phyloP scores from a whole-genome alignment of 2,888 invertebrate species.

The Cistogaster globosa region DNA sequence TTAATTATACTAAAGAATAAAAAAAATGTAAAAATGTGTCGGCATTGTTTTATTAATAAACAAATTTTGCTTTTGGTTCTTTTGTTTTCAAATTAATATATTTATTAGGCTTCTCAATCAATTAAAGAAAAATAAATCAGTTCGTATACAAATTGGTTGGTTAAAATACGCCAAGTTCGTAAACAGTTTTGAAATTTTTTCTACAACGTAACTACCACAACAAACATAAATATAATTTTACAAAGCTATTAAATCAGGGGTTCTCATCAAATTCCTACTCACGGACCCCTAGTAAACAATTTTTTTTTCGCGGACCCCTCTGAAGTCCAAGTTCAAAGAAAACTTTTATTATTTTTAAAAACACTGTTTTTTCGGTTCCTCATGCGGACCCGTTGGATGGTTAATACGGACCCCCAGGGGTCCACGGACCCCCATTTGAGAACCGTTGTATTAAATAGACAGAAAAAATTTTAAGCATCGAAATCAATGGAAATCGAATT shows the following conservation, averaged over 20 bases:
- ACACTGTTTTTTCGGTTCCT: too few relatives aligned
- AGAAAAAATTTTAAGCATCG: constrained; percentile 37
- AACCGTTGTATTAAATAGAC: too few relatives aligned
- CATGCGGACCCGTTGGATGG: too few relatives aligned
- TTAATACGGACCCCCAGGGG: too few relatives aligned
- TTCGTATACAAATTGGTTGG: constrained; percentile 30
- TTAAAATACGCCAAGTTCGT: not conserved
- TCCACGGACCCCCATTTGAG: too few relatives aligned
- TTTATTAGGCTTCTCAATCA: constrained; percentile 42
- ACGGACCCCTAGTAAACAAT: too few relatives aligned
- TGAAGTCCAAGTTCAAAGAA: too few relatives aligned
- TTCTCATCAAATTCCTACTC: too few relatives aligned
- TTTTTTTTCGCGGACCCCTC: too few relatives aligned
- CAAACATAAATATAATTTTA: constrained; percentile 27
- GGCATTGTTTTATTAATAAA: constrained; percentile 58
- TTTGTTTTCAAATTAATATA: constrained; percentile 21
- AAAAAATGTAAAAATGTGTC: constrained; percentile 12
- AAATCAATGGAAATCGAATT: constrained; percentile 18
- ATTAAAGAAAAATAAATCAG: constrained; percentile 33
- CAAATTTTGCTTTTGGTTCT: constrained; percentile 19
- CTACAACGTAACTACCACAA: not conserved
- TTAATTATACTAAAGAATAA: constrained; percentile 32
- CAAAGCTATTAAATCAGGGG: constrained; percentile 14
- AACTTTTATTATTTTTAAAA: too few relatives aligned
- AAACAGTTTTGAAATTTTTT: too few relatives aligned